Base-by-base conservation (phyloP, 2,888 invertebrate species). In the Linnaemya tessellans region DNA sequence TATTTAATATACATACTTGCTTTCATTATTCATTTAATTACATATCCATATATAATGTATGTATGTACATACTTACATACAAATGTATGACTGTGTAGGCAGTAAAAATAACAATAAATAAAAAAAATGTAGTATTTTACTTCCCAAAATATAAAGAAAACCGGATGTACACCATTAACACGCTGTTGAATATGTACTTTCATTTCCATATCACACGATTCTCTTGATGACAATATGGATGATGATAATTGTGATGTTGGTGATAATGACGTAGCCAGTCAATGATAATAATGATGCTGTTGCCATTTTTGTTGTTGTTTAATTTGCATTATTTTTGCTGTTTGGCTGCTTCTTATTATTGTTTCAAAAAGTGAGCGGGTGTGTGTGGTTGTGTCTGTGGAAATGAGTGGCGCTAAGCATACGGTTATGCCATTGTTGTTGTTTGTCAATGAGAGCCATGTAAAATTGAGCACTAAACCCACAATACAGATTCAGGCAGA, bases 121-220 rank as follows among this genome's bases (percentile, higher is more conserved):
- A 74, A 18, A 58, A 68, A 58, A 68, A 68, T 20, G 9, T 41
- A 22, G 10, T 51, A 70, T 70, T 73, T 22, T 62, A 79, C 77
- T 54, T 73, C 51, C 67, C 38, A 70, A 79, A 78, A 64, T 25
- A 49, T 2, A 51, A 84, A 74, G 25, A 58, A 65, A 80, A 84
- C 75, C 80, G 80, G 84, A 84, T 81, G 56, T 78, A 49, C 70
- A 71, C 84, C 80, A 84, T 84, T 81, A 84, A 81, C 81, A 84
- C 84, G 80, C 84, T 84, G 81, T 84, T 84, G 84, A 84, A 84
- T 81, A 58, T n/a, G 35, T 58, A 73, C 68, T 81, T 81, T 78
- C 78, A 73, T 84, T 74, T 84, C 67, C 84, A 84, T 77, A 70
- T 67, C 70, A 70, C 54, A 71, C 51, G 54, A 58, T 70, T 65